phyloP scores from a whole-genome alignment of 2,797 vertebrate species.

The Sebastes trivittatus region DNA sequence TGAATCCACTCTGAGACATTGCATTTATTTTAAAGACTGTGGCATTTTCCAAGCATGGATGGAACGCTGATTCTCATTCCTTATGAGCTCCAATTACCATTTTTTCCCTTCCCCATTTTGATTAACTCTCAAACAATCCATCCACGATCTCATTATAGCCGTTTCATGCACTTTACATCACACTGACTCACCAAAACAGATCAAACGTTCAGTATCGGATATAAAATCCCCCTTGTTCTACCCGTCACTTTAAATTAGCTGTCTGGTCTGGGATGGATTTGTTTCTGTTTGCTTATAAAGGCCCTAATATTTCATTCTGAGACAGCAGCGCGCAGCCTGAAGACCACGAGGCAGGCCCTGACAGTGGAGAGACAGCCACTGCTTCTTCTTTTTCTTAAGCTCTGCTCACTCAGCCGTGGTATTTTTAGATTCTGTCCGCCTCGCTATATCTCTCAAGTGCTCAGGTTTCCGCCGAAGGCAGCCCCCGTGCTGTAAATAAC shows the following conservation, averaged over 20 bases:
- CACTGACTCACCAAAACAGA: constrained; percentile 40
- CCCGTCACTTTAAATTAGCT: constrained; percentile 62
- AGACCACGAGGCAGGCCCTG: constrained; percentile 39
- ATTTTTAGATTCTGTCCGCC: constrained; percentile 75
- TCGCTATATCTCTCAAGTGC: constrained; percentile 62
- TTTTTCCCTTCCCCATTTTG: neutral
- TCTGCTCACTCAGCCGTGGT: constrained; percentile 65
- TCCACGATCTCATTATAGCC: constrained; percentile 23
- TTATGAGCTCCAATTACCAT: constrained; percentile 8
- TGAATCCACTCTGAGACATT: neutral
- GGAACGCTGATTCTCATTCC: neutral
- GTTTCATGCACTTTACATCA: constrained; percentile 51
- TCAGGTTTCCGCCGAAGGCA: constrained; percentile 63
- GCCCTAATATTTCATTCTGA: constrained; percentile 55
- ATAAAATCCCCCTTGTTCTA: constrained; percentile 35
- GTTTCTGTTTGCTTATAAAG: constrained; percentile 61
- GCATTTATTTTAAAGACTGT: neutral
- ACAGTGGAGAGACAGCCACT: constrained; percentile 51
- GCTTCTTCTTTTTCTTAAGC: constrained; percentile 58
- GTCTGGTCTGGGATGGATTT: constrained; percentile 60
- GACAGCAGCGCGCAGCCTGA: constrained; percentile 28
- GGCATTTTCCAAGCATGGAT: neutral
- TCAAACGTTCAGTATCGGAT: constrained; percentile 50
- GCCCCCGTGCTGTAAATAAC: constrained; percentile 52
- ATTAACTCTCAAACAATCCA: constrained; percentile 39